A percentile compares a stretch with the other conserved stretches of the same genome.
Conservation (phyloP, 2,888 invertebrate species). For the Nebria salina region DNA sequence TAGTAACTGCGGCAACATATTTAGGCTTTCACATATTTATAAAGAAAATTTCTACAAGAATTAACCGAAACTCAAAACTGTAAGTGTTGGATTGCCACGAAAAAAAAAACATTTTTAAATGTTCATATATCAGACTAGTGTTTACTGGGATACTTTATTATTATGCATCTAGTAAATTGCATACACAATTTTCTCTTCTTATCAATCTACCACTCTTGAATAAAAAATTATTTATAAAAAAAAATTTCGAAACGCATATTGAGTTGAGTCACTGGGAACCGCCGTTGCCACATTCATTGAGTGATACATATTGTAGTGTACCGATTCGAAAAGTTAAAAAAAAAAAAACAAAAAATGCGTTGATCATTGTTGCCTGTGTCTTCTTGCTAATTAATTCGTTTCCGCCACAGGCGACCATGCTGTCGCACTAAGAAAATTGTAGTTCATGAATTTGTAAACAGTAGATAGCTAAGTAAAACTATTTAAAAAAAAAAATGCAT, state of each 20-base stretch:
- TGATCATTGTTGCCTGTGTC: constrained; percentile 25
- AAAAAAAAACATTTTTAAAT: not conserved
- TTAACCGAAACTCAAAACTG: too few species aligned
- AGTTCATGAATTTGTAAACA: constrained; percentile 52
- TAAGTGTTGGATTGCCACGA: too few species aligned
- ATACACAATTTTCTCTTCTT: not conserved
- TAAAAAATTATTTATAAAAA: constrained; percentile 13
- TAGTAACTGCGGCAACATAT: too few species aligned
- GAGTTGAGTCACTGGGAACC: constrained; percentile 24
- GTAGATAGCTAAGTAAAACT: constrained; percentile 49
- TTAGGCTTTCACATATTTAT: too few species aligned
- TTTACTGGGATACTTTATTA: not conserved
- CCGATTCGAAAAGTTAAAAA: constrained; percentile 47
- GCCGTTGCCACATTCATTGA: constrained; percentile 44
- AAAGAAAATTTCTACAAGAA: too few species aligned
- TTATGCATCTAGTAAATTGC: not conserved
- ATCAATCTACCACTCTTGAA: not conserved
- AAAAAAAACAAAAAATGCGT: constrained; percentile 34
- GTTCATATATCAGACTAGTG: not conserved
- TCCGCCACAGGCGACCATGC: not conserved
- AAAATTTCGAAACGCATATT: constrained; percentile 15
- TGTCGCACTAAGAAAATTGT: constrained; percentile 46
- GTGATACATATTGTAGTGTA: constrained; percentile 47
- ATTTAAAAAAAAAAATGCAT: constrained; percentile 39
- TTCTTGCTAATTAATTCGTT: not conserved